Conservation (phyloP, 1,140 invertebrate species). For the Drusus annulatus region DNA sequence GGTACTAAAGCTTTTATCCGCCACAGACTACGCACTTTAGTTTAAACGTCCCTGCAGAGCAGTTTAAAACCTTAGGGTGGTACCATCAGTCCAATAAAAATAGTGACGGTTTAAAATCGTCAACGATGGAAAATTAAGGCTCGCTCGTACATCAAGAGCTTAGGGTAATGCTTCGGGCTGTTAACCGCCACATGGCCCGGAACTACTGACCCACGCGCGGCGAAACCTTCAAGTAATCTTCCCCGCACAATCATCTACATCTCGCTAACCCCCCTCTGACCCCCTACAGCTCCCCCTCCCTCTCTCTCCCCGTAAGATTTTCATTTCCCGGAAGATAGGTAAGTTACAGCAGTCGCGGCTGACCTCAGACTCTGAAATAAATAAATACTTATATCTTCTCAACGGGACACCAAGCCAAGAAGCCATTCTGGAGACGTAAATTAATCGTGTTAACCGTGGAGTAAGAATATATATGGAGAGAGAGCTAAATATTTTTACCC, state of each 20-base stretch:
- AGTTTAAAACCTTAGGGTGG: too few relatives aligned
- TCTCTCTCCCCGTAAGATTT: background rate
- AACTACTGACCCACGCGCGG: background rate
- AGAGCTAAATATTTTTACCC: too few relatives aligned
- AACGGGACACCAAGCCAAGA: background rate
- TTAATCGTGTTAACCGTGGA: background rate
- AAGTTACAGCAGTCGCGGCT: constrained; percentile 10
- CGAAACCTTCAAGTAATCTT: constrained; percentile 5
- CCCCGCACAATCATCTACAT: background rate
- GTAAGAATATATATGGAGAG: too few relatives aligned
- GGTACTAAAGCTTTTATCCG: too few relatives aligned
- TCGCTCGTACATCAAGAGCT: background rate
- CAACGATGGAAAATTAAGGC: too few relatives aligned
- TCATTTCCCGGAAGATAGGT: background rate
- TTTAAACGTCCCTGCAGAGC: too few relatives aligned
- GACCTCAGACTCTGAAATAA: constrained; percentile 4
- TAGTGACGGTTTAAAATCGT: too few relatives aligned
- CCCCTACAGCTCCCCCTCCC: too few relatives aligned
- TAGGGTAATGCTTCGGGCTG: background rate
- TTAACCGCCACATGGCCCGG: background rate
- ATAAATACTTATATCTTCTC: constrained; percentile 13
- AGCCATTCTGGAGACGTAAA: background rate
- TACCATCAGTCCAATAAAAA: too few relatives aligned
- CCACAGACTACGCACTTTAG: too few relatives aligned
- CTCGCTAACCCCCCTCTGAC: too few relatives aligned